Percentiles rank a stretch among this genome's conserved stretches.
Conservation (phyloP, 2,888 invertebrate species). For the Eilema caniola region DNA sequence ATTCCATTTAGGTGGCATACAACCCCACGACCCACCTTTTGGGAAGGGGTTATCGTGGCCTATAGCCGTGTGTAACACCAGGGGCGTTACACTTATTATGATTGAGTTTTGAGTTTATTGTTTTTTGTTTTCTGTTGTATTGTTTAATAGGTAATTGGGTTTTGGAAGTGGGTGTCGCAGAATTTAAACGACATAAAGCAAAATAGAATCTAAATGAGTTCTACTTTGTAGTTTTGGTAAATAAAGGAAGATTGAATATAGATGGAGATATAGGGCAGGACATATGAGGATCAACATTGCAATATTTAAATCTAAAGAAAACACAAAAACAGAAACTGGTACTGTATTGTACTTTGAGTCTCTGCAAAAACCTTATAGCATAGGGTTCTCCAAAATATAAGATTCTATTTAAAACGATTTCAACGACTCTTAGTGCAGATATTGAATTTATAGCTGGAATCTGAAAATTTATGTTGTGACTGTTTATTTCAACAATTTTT, state of each 20-base stretch:
- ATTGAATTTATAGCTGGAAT: not conserved
- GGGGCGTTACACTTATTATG: no score
- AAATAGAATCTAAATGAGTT: not conserved
- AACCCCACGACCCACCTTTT: no score
- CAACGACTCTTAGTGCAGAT: no score
- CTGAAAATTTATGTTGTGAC: not conserved
- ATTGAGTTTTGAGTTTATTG: no score
- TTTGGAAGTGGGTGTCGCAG: not conserved
- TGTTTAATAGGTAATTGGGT: not conserved
- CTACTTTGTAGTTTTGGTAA: not conserved
- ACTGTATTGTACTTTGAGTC: constrained; percentile 79
- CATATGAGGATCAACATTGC: not conserved
- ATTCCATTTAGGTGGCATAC: no score
- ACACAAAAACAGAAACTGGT: constrained; percentile 68
- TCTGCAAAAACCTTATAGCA: constrained; percentile 51
- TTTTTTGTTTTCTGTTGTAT: no score
- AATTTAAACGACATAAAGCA: not conserved
- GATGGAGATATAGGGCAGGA: not conserved
- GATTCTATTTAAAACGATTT: not conserved
- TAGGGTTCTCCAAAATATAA: constrained; percentile 57
- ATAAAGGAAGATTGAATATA: not conserved
- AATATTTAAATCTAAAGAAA: constrained; percentile 57
- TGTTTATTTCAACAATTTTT: constrained; percentile 9
- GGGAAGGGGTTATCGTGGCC: no score
- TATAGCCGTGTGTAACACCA: no score